Percentiles rank a stretch among this genome's conserved stretches.
These are phyloP conservation scores for Acomys russatus DNA, from an alignment of 2,797 vertebrate species.

Conservation along the genomic window DNA sequence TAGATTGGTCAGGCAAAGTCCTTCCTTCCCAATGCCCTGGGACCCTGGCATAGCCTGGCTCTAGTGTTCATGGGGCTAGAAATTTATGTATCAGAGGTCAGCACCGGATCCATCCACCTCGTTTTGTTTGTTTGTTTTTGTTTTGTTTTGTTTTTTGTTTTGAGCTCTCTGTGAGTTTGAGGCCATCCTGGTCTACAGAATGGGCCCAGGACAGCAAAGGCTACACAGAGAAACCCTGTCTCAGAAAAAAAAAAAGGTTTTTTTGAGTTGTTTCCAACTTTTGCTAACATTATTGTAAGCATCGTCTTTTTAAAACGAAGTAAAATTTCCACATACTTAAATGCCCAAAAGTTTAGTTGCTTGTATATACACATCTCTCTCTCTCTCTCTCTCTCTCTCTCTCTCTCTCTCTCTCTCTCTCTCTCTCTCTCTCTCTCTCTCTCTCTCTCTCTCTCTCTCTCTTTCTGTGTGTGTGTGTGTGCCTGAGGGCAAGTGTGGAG, in stretches of 20 bases:
- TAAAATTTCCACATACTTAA: background rate
- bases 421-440: too few relatives aligned
- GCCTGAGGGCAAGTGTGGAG: background rate
- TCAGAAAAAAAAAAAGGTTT: too few relatives aligned
- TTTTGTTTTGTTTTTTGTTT: too few relatives aligned
- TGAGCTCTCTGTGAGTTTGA: too few relatives aligned
- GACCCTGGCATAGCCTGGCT: background rate
- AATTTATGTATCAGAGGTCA: background rate
- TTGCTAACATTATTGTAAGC: background rate
- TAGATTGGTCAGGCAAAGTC: background rate
- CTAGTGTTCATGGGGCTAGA: background rate
- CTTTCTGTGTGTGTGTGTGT: background rate
- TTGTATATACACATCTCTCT: background rate
- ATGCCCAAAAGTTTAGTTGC: background rate
- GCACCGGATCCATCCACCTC: background rate
- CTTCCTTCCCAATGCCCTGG: background rate
- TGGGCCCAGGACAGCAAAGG: too few relatives aligned
- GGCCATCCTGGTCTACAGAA: too few relatives aligned
- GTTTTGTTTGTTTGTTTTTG: background rate
- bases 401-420: too few relatives aligned
- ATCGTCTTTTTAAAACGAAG: background rate
- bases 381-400: too few relatives aligned
- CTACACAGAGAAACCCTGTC: too few relatives aligned
- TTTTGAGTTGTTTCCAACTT: background rate
- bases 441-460: too few relatives aligned